Percentiles rank a stretch among this genome's conserved stretches.
These are phyloP conservation scores for Salvelinus namaycush DNA, from an alignment of 2,113 vertebrate species.

Conservation along the genomic window DNA sequence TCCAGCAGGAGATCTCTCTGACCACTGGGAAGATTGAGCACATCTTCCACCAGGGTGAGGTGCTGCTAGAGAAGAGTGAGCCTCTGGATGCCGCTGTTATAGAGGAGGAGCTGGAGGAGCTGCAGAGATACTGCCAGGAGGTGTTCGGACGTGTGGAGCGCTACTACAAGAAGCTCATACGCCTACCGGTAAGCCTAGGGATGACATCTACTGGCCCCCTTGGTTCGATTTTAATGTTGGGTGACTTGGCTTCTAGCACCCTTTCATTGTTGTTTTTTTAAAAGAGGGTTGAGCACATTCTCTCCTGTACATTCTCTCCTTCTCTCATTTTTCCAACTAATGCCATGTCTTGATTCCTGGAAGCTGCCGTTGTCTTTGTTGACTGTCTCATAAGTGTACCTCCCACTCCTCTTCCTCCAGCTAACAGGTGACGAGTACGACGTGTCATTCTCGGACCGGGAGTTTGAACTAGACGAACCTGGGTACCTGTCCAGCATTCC, in stretches of 20 bases:
- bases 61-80: conserved; percentile 92
- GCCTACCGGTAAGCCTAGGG: conserved; percentile 81
- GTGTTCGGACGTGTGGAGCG: conserved; percentile 95
- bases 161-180: conserved; percentile 93
- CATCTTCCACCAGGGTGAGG: conserved; percentile 87
- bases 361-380: too few species aligned
- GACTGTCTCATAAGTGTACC: too few species aligned
- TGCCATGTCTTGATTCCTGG: too few species aligned
- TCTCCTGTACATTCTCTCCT: too few species aligned
- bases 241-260: too few species aligned
- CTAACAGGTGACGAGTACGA: conserved; percentile 91
- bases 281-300: too few species aligned
- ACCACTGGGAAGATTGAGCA: conserved; percentile 89
- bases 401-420: conserved; percentile 62
- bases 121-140: conserved; percentile 91
- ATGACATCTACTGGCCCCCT: neutral
- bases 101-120: conserved; percentile 93
- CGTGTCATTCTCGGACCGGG: conserved; percentile 84
- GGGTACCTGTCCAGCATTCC: conserved; percentile 83
- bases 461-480: conserved; percentile 89
- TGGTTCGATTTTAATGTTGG: too few species aligned
- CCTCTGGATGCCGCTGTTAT: conserved; percentile 93
- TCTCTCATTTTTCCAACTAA: too few species aligned
- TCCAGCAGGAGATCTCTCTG: conserved; percentile 94
- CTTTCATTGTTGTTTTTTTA: too few species aligned